Evolutionary conservation across 2,888 invertebrate species (phyloP), one percentile per base, ranked within the genome.

Genomic region (Cephalotes varians): DNA sequence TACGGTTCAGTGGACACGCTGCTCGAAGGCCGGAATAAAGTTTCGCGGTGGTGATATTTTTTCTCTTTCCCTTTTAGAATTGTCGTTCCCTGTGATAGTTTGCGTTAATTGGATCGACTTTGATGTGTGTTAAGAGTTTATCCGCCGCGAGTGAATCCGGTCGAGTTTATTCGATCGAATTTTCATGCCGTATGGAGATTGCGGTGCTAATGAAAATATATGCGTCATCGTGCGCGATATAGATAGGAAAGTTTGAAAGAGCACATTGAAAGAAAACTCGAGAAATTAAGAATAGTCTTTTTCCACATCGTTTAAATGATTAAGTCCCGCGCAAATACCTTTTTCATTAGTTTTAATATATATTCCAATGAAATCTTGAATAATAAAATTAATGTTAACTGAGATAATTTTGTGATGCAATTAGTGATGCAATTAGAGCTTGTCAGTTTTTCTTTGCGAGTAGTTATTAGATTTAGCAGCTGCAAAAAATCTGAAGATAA

Each of bases 101-200:
- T 69, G 56, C 77, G 77, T 77, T 79, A 79, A 79, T 79, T 79
- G 77, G 77, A 79, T 71, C 56, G 71, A 71, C 77, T 79, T 79
- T 79, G 71, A 79, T 71, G 72, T 71, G 71, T 47, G 77, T 79
- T 79, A 79, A 79, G 71, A 79, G 77, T 79, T 79, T 79, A 79
- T 79, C 47, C 40, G 77, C 77, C 56, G 65, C 71, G 77, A 44
- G 44, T 44, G 56, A 79, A 51, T 58, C 31, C 56, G 44, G 44
- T 44, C 56, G 71, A 21, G 44, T 79, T 71, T 44, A 71, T 44
- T 71, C 71, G 34, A 79, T 77, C 77, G 76, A 67, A 77, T 77
- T 67, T 67, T 31, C 65, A 7, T 25, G 37, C 69, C 12, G 44
- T 56, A 34, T 47, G 34, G 56, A 71, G 56, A 79, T 79, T 79